phyloP scores from a whole-genome alignment of 1,140 invertebrate genomes.

The Acromyrmex charruanus region DNA sequence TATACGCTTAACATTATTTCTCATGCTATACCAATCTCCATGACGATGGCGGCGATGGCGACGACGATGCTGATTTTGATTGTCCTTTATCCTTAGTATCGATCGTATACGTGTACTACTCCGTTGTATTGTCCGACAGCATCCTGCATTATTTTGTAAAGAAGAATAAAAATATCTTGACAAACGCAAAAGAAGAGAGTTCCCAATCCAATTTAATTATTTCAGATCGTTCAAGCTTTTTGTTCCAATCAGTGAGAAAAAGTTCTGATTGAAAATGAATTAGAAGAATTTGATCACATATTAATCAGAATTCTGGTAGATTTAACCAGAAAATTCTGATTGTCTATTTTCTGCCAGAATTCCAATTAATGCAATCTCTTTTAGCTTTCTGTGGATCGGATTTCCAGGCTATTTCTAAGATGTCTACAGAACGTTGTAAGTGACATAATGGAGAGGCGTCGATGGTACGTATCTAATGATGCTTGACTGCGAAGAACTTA shows the following conservation, averaged over 20 bases:
- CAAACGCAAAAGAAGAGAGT: conserved; percentile 64
- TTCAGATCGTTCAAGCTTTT: neutral
- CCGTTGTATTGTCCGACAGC: conserved; percentile 79
- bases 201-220: neutral
- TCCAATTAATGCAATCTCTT: too few species aligned
- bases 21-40: conserved; percentile 9
- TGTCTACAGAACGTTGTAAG: conserved; percentile 47
- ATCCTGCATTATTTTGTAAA: conserved; percentile 83
- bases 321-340: too few species aligned
- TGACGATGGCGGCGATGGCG: conserved; percentile 43
- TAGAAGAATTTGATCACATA: too few species aligned
- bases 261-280: too few species aligned
- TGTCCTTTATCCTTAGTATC: conserved; percentile 65
- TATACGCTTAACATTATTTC: conserved; percentile 23
- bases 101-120: conserved; percentile 70
- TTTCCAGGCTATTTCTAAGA: neutral
- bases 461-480: conserved; percentile 9
- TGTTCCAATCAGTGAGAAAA: neutral
- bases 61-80: conserved; percentile 61
- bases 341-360: too few species aligned
- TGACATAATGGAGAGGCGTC: conserved; percentile 21
- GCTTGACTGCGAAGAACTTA: conserved; percentile 54
- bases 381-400: too few species aligned
- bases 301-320: too few species aligned
- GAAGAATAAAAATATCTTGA: conserved; percentile 82